A percentile compares a stretch with the other conserved stretches of the same genome.
These are phyloP conservation scores for Hemaris fuciformis DNA, from an alignment of 2,888 invertebrate species.

Conservation along the genomic window DNA sequence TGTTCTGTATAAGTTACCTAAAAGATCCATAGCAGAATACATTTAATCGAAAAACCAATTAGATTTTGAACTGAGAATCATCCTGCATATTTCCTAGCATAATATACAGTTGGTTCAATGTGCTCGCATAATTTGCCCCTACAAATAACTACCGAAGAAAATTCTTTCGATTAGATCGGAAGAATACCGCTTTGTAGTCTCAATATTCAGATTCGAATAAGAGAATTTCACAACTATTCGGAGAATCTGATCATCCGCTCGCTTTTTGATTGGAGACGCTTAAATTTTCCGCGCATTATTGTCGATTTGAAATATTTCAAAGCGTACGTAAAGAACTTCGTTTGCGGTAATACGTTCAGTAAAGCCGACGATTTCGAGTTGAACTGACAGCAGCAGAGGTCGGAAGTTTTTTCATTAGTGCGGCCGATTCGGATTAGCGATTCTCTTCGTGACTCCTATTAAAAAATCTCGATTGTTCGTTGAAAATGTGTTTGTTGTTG, in stretches of 20 bases:
- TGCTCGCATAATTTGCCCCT: not conserved
- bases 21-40: no score
- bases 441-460: not conserved
- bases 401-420: slow-evolving; percentile 48
- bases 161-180: not conserved
- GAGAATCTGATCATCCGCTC: not conserved
- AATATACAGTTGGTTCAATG: not conserved
- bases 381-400: slow-evolving; percentile 35
- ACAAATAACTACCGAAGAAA: not conserved
- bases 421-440: slow-evolving; percentile 32
- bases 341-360: slow-evolving; percentile 13
- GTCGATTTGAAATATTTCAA: slow-evolving; percentile 2
- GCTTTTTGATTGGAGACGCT: not conserved
- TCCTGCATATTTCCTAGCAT: not conserved
- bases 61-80: no score
- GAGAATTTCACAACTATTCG: not conserved
- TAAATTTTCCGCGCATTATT: not conserved
- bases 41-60: no score
- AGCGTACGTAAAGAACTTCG: slow-evolving; percentile 17
- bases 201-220: not conserved
- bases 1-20: no score
- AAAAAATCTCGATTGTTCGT: not conserved
- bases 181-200: not conserved
- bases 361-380: slow-evolving; percentile 31
- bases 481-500: not conserved